Conservation (phyloP, 2,113 vertebrate genomes). For the Hippotragus niger region DNA sequence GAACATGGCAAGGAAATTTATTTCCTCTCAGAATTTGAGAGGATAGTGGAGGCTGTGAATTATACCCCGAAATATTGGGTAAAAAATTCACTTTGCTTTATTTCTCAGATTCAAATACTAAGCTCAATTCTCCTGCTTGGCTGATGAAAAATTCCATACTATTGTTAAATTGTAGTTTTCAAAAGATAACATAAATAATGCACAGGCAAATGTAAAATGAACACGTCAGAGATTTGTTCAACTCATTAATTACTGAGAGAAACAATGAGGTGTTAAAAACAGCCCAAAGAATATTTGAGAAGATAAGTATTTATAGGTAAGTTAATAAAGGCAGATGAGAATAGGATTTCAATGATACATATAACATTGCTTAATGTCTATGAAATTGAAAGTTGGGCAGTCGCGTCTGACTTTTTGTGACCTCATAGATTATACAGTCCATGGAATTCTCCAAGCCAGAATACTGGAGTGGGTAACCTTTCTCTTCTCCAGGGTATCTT, state of each 20-base stretch:
- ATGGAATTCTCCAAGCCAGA: not conserved
- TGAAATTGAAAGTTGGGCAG: not conserved
- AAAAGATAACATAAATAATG: constrained; percentile 19
- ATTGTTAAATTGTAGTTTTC: constrained; percentile 11
- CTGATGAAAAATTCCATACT: not conserved
- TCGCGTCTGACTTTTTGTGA: rapidly evolving
- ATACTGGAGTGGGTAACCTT: not conserved
- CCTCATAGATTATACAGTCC: not conserved
- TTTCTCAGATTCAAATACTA: constrained; percentile 8
- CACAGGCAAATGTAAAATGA: constrained; percentile 34
- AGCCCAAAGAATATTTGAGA: not conserved
- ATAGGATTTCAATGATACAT: not conserved
- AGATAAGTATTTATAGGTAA: constrained; percentile 21
- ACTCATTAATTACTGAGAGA: constrained; percentile 40
- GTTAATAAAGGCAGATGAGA: not conserved
- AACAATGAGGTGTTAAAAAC: constrained; percentile 11
- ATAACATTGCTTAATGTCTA: not conserved
- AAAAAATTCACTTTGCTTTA: not conserved
- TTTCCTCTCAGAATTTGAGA: not conserved
- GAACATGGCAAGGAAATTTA: not conserved
- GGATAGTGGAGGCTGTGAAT: not conserved
- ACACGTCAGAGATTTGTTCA: constrained; percentile 25
- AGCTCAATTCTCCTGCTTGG: not conserved
- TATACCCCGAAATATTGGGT: not conserved
- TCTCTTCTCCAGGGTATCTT: not conserved